phyloP scores from a whole-genome alignment of 2,888 invertebrate species.

The Hydropsyche betteni region DNA sequence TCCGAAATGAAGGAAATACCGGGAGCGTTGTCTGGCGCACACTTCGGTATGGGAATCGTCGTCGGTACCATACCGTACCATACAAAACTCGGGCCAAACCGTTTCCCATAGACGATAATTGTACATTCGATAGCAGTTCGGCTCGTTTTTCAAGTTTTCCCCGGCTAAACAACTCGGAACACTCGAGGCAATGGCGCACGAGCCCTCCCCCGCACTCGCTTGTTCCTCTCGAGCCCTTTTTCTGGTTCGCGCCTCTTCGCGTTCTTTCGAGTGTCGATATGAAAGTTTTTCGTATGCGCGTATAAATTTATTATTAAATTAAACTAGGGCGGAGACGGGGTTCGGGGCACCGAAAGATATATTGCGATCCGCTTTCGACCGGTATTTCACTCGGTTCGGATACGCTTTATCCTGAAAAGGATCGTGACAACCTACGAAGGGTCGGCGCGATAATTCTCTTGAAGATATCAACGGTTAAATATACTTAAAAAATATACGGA shows the following conservation, averaged over 20 bases:
- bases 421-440: constrained; percentile 29
- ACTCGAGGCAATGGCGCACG: constrained; percentile 32
- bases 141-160: constrained; percentile 39
- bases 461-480: constrained; percentile 18
- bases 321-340: neutral
- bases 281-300: neutral
- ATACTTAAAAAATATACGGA: constrained; percentile 20
- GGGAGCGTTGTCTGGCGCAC: constrained; percentile 44
- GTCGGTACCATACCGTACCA: constrained; percentile 29
- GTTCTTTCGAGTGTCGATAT: constrained; percentile 2
- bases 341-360: constrained; percentile 1
- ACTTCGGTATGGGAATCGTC: constrained; percentile 45
- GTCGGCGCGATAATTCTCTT: constrained; percentile 25
- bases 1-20: constrained; percentile 51
- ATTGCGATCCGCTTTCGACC: constrained; percentile 18
- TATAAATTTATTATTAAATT: constrained; percentile 32
- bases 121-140: constrained; percentile 39
- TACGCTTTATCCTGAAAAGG: constrained; percentile 27
- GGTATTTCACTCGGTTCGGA: neutral
- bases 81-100: neutral
- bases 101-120: constrained; percentile 40
- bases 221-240: neutral
- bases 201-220: neutral
- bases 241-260: constrained; percentile 2
- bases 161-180: constrained; percentile 32